A percentile compares a stretch with the other conserved stretches of the same genome.
These are phyloP conservation scores for Amia ocellicauda DNA, from an alignment of 2,113 vertebrate species.

Conservation along the genomic window DNA sequence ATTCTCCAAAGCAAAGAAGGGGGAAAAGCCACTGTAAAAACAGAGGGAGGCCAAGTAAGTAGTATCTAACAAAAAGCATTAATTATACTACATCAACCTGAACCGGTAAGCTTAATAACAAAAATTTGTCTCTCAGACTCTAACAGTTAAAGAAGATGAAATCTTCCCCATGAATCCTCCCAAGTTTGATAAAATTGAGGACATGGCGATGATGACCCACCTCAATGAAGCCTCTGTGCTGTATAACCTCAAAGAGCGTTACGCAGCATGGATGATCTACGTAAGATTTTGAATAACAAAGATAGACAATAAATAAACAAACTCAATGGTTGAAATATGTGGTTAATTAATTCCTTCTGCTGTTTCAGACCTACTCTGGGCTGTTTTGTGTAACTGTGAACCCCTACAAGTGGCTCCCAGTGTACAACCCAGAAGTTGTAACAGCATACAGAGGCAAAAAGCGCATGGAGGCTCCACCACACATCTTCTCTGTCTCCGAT, in stretches of 20 bases:
- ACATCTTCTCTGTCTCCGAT: conserved; percentile 76
- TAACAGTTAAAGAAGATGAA: conserved; percentile 63
- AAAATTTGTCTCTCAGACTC: conserved; percentile 31
- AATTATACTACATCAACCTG: too few relatives aligned
- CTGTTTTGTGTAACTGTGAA: conserved; percentile 36
- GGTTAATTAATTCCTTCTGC: too few relatives aligned
- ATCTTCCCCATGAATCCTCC: conserved; percentile 69
- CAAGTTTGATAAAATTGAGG: conserved; percentile 71
- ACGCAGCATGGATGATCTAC: conserved; percentile 89
- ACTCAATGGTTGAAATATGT: too few relatives aligned
- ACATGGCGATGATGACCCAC: conserved; percentile 75
- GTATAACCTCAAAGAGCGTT: conserved; percentile 85
- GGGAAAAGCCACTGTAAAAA: conserved; percentile 75
- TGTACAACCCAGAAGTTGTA: conserved; percentile 60
- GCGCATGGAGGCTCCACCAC: conserved; percentile 68
- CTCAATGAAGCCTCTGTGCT: conserved; percentile 67
- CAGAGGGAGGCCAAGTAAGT: conserved; percentile 63
- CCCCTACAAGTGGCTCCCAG: conserved; percentile 67
- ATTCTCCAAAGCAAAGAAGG: conserved; percentile 64
- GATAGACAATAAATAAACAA: too few relatives aligned
- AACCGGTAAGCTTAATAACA: too few relatives aligned
- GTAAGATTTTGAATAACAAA: conserved; percentile 53
- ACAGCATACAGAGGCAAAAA: conserved; percentile 62
- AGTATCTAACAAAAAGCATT: conserved; percentile 9
- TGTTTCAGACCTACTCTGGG: conserved; percentile 3